phyloP scores from a whole-genome alignment of 37 sponge, comb jelly and placozoan genomes.

The Spongia lamella region DNA sequence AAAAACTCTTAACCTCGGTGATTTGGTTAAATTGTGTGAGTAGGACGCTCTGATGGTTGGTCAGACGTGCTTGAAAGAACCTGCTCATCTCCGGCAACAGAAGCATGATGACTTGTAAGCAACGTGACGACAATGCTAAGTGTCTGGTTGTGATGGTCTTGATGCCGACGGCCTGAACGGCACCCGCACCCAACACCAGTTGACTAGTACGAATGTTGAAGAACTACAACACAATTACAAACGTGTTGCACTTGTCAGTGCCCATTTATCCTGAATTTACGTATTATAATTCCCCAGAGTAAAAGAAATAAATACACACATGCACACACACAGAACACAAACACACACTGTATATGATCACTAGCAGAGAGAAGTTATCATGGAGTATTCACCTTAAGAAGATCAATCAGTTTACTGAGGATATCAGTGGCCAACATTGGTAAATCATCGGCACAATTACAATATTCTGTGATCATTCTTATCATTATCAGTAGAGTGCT shows the following conservation, averaged over 20 bases:
- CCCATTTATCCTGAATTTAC: not conserved
- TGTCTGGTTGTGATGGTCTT: conserved; percentile 98
- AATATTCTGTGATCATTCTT: conserved; percentile 89
- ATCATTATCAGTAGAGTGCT: conserved; percentile 80
- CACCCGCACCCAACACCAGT: conserved; percentile 93
- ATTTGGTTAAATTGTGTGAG: conserved; percentile 77
- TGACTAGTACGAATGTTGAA: conserved; percentile 89
- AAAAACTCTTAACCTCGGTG: conserved; percentile 26
- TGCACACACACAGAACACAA: no score
- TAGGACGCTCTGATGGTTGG: conserved; percentile 61
- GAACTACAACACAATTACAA: conserved; percentile 39
- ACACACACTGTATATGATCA: no score
- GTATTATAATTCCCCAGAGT: no score
- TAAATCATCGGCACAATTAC: conserved; percentile 82
- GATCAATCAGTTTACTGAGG: conserved; percentile 76
- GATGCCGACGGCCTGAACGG: conserved; percentile 79
- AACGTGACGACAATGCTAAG: conserved; percentile 75
- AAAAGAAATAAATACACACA: no score
- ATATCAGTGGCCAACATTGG: conserved; percentile 89
- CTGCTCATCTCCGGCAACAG: conserved; percentile 62
- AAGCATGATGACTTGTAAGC: conserved; percentile 73
- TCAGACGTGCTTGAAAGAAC: conserved; percentile 68
- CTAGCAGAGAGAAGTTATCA: no score
- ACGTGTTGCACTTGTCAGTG: not conserved
- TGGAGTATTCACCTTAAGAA: conserved; percentile 76